Evolutionary conservation across 1,140 invertebrate genomes (phyloP).

Genomic region (Leguminivora glycinivorella): DNA sequence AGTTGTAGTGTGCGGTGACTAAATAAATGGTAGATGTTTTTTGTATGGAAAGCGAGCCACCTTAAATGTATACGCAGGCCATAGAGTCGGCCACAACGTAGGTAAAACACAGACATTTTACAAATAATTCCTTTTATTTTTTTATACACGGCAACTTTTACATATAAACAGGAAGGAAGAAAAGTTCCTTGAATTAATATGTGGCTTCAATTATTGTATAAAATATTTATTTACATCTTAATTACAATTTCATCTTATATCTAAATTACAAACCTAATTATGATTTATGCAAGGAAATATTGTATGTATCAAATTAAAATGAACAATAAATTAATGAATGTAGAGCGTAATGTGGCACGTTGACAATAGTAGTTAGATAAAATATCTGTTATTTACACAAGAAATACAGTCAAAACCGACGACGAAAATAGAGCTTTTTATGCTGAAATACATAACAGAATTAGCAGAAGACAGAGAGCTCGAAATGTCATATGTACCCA

Average conservation of each 20-base stretch:
- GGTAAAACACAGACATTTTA: background rate
- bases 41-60: too few relatives aligned
- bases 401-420: slow-evolving; percentile 8
- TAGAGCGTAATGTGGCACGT: slow-evolving; percentile 60
- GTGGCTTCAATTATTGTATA: slow-evolving; percentile 40
- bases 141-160: slow-evolving; percentile 4
- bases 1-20: too few relatives aligned
- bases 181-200: slow-evolving; percentile 34
- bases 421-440: background rate
- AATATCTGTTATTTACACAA: slow-evolving; percentile 60
- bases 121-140: slow-evolving; percentile 23
- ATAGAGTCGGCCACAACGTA: too few relatives aligned
- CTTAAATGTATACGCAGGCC: too few relatives aligned
- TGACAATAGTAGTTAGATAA: slow-evolving; percentile 36
- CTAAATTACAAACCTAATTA: slow-evolving; percentile 71
- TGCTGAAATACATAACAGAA: background rate
- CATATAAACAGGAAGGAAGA: slow-evolving; percentile 17
- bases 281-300: slow-evolving; percentile 49
- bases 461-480: background rate
- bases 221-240: slow-evolving; percentile 73
- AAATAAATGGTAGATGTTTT: too few relatives aligned
- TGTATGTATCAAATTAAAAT: slow-evolving; percentile 62
- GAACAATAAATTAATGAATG: slow-evolving; percentile 77
- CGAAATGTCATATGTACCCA: too few relatives aligned
- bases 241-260: slow-evolving; percentile 57